Evolutionary conservation across 2,888 invertebrate genomes (phyloP), one percentile per base, ranked within the genome.

Genomic region (Didymodactylos carnosus): DNA sequence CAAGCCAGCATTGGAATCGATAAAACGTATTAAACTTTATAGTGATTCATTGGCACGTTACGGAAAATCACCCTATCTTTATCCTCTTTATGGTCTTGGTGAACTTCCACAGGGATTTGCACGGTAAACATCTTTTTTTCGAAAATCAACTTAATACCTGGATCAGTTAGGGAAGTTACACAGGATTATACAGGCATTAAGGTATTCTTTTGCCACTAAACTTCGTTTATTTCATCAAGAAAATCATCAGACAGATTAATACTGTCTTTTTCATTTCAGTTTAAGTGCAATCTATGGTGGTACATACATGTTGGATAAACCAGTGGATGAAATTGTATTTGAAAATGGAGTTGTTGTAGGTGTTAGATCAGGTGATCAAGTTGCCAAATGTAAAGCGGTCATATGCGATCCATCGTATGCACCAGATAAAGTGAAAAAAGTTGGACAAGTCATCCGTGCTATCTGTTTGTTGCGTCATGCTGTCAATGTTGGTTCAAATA

Each of bases 251-350:
- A n/a, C n/a, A n/a, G n/a, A n/a, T n/a, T n/a, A n/a, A n/a, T n/a
- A n/a, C n/a, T n/a, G n/a, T n/a, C n/a, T n/a, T n/a, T n/a, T n/a
- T n/a, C n/a, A n/a, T n/a, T 27, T 62, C 35, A 62, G 75, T 19
- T 27, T 75, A 8, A 72, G 75, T 81, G 98, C 98, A 77, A 98
- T 99, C 82, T 98, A 97, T 85, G 97, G 97, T 72, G 98, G 98
- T 76, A 99, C 98, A 10, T 99, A 98, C 85, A 99, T 99, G 98
- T 85, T 99, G 81, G 94, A 98, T 84, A 98, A 97, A 84, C 91
- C 92, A 35, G 92, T 94, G 78, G 94, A 95, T 84, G 93, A 94
- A 84, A 91, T 98, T 78, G 92, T 95, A 10, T 83, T 91, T 78
- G 91, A 92, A 78, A 90, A 91, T 83, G 92, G 86, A 77, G 83